phyloP scores from a whole-genome alignment of 1,140 invertebrate species.

The Ridgeia piscesae region DNA sequence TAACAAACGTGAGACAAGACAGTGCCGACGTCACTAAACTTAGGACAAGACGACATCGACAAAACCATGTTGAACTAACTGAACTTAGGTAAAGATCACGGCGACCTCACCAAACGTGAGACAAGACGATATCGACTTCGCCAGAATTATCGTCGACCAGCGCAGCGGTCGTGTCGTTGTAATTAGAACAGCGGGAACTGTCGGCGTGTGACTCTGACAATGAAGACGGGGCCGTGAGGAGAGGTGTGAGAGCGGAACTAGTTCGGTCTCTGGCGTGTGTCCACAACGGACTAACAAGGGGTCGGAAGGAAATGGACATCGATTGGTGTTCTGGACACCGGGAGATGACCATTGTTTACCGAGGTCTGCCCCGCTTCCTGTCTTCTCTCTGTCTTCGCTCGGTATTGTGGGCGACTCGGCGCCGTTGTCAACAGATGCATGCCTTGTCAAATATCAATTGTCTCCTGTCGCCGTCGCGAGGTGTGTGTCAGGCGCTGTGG shows the following conservation, averaged over 20 bases:
- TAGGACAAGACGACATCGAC: too few species aligned
- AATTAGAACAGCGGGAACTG: neutral
- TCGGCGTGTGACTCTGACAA: neutral
- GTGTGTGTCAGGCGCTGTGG: neutral
- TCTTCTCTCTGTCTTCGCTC: neutral
- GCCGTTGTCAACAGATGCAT: neutral
- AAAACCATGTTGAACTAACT: too few species aligned
- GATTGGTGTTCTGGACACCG: neutral
- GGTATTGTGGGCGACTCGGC: neutral
- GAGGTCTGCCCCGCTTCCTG: neutral
- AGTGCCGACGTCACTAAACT: too few species aligned
- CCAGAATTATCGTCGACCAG: neutral
- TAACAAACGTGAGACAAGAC: neutral
- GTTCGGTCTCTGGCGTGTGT: neutral
- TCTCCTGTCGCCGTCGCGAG: neutral
- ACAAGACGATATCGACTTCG: neutral
- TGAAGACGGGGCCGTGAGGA: constrained; percentile 23
- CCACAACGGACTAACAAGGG: neutral
- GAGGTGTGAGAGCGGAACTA: constrained; percentile 10
- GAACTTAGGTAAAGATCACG: too few species aligned
- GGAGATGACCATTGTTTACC: neutral
- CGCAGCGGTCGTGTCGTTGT: neutral
- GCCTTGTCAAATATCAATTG: neutral
- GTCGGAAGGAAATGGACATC: neutral
- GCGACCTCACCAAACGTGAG: neutral